Base-by-base conservation (phyloP, 2,113 vertebrate genomes). In the Spea multiplicata region DNA sequence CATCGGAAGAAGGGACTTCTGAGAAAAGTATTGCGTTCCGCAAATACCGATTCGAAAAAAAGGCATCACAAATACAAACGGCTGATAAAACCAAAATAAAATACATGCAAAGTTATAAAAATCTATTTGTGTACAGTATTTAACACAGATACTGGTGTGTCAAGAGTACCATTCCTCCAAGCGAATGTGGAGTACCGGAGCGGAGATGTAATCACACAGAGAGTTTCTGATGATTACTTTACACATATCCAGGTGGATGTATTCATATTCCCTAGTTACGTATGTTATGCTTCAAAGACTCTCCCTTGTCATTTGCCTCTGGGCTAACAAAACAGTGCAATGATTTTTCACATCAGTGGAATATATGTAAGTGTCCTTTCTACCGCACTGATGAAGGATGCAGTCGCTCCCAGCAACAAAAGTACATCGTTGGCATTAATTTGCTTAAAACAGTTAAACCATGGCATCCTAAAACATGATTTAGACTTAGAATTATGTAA, bases 221-320 rank as follows among this genome's bases (percentile, higher is more conserved):
- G 76, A 69, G 69, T 71, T 78, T 52, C 47, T 66, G 69, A 78
- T 78, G 76, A 78, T 78, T 78, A 78, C 68, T 78, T 72, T 64
- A 78, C 76, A 78, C 76, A 72, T 72, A 66, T 66, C 68, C 76
- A 72, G 69, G 69, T 78, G 69, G 75, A 77, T 62, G 75, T 67
- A 46, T 52, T 77, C 75, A 61, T 61, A 77, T 77, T 77, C 75
- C 75, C 75, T 77, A 70, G 75, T 70, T 77, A 77, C 66, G 59
- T 66, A 76, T 76, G 67, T 77, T 77, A 77, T 71, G 75, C 75
- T 77, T 77, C 75, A 71, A 77, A 77, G 52, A 69, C 70, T 77
- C 67, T 77, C 66, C 52, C 75, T 62, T 77, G 75, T 77, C 75
- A 70, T 77, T 77, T 77, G 75, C 75, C 75, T 77, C 70, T 77